Conservation (phyloP, 2,888 invertebrate species). For the Parascotia fuliginaria region DNA sequence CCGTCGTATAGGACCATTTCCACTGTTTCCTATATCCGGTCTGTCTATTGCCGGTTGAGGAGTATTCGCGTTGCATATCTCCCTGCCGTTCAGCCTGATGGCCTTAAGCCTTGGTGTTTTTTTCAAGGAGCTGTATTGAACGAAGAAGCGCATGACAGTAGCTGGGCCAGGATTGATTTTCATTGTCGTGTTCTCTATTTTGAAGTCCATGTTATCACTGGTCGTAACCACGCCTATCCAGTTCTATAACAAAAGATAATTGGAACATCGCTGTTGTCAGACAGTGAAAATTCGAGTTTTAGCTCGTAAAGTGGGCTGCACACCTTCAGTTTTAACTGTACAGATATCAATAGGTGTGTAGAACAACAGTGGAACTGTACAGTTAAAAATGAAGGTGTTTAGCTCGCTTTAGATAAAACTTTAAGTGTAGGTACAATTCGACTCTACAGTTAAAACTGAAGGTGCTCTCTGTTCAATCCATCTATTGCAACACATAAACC, state of each 20-base stretch:
- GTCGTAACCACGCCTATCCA: constrained; percentile 87
- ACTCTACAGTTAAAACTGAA: too few relatives aligned
- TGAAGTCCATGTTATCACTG: constrained; percentile 85
- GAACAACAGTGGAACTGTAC: too few relatives aligned
- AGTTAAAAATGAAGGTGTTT: too few relatives aligned
- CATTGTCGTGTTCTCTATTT: constrained; percentile 85
- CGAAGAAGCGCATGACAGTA: constrained; percentile 85
- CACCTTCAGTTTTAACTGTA: too few relatives aligned
- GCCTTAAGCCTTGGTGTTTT: constrained; percentile 78
- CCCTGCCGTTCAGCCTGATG: constrained; percentile 85
- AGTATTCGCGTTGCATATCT: constrained; percentile 82
- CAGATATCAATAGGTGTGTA: too few relatives aligned
- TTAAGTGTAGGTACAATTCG: too few relatives aligned
- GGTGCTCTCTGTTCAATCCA: too few relatives aligned
- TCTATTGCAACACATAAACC: too few relatives aligned
- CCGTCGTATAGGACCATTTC: background rate
- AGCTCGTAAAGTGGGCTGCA: too few relatives aligned
- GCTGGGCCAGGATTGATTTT: constrained; percentile 85
- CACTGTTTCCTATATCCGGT: constrained; percentile 32
- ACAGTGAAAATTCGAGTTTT: too few relatives aligned
- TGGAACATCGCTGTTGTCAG: too few relatives aligned
- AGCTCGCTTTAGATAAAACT: too few relatives aligned
- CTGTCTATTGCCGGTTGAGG: constrained; percentile 59
- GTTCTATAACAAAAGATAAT: constrained; percentile 67
- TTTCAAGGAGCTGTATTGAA: constrained; percentile 82